These are phyloP conservation scores for Hyalella azteca DNA, from an alignment of 2,888 invertebrate genomes.

Conservation along the genomic window DNA sequence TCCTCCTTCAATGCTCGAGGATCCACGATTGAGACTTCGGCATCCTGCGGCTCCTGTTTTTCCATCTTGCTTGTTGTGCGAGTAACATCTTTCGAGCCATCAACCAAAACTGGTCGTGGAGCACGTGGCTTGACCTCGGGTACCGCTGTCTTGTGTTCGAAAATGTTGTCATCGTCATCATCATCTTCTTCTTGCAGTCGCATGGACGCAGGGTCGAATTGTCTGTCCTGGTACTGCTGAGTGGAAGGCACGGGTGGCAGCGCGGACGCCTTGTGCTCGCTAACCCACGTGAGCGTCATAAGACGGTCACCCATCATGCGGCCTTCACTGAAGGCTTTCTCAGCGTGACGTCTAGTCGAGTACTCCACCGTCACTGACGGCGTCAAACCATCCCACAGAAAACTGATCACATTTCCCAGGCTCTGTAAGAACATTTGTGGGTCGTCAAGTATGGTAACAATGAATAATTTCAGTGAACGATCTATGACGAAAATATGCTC, in stretches of 20 bases:
- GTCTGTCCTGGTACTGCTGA: conserved; percentile 22
- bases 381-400: conserved; percentile 75
- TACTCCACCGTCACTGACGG: conserved; percentile 80
- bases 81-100: background rate
- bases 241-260: conserved; percentile 29
- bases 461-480: no score
- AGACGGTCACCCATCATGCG: conserved; percentile 74
- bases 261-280: conserved; percentile 39
- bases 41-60: background rate
- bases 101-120: no score
- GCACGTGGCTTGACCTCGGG: no score
- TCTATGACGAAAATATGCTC: no score
- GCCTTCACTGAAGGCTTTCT: conserved; percentile 77
- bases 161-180: background rate
- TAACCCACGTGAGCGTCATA: conserved; percentile 67
- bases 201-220: background rate
- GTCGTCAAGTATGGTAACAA: no score
- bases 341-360: conserved; percentile 78
- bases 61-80: no score
- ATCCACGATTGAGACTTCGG: background rate
- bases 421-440: conserved; percentile 72
- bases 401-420: conserved; percentile 86
- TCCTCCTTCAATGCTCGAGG: background rate
- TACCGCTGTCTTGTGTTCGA: background rate
- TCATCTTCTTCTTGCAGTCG: background rate